phyloP scores from a whole-genome alignment of 2,113 vertebrate species.

The Oreochromis spilurus region DNA sequence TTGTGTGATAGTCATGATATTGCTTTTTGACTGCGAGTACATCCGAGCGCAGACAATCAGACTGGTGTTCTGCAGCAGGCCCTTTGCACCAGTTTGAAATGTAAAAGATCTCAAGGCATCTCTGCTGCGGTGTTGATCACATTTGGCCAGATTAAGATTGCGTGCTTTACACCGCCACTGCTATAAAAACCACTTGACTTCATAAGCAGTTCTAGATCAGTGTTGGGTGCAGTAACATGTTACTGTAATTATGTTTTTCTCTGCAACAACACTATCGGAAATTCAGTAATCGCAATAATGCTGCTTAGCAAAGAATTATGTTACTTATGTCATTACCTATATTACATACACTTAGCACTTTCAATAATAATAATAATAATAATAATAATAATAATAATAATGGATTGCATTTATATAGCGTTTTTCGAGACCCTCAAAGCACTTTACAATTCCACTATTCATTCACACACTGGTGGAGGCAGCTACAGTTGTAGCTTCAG shows the following conservation, averaged over 20 bases:
- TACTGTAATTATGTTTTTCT: background rate
- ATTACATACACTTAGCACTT: background rate
- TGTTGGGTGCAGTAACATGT: background rate
- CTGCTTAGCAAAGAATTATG: background rate
- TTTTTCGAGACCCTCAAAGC: background rate
- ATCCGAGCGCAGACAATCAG: background rate
- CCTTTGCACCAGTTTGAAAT: background rate
- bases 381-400: background rate
- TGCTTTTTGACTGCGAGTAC: background rate
- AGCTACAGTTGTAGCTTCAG: too few relatives aligned
- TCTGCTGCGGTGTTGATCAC: background rate
- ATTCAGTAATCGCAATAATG: background rate
- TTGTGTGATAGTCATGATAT: background rate
- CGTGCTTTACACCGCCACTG: background rate
- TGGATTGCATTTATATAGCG: background rate
- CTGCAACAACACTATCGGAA: background rate
- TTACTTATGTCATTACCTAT: background rate
- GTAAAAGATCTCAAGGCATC: background rate
- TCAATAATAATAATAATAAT: background rate
- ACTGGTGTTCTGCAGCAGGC: background rate
- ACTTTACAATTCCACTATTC: background rate
- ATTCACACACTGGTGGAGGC: background rate
- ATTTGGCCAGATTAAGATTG: background rate
- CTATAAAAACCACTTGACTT: background rate
- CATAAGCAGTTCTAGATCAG: background rate